phyloP scores from a whole-genome alignment of 35 echinoderm and acorn worm genomes.

The Lytechinus pictus region DNA sequence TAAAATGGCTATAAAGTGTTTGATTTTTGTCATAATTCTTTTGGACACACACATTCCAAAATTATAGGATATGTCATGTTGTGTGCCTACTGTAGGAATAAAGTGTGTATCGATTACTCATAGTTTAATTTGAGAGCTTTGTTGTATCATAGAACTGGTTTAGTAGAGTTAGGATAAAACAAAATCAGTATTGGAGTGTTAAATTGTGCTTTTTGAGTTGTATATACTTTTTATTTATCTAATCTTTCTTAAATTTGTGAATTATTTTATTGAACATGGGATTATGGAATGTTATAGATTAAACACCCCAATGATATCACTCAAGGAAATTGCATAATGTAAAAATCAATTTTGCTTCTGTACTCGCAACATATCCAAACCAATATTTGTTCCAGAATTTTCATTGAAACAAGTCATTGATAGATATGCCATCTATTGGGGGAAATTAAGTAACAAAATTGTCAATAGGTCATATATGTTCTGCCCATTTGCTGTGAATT shows the following conservation, averaged over 20 bases:
- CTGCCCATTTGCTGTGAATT: too few relatives aligned
- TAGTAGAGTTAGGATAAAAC: background rate
- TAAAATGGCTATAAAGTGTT: background rate
- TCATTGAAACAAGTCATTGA: too few relatives aligned
- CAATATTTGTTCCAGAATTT: too few relatives aligned
- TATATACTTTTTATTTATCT: conserved; percentile 14
- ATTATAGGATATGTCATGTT: background rate
- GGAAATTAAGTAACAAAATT: too few relatives aligned
- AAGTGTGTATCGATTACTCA: background rate
- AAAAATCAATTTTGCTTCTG: too few relatives aligned
- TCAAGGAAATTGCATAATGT: too few relatives aligned
- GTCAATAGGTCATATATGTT: too few relatives aligned
- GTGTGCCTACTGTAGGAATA: background rate
- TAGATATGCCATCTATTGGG: too few relatives aligned
- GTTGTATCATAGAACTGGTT: background rate
- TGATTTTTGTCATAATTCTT: background rate
- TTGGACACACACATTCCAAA: background rate
- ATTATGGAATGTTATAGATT: too few relatives aligned
- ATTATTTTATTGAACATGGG: background rate
- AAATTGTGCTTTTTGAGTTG: background rate
- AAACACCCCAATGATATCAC: too few relatives aligned
- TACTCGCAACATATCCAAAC: too few relatives aligned
- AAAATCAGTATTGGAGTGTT: background rate
- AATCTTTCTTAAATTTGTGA: background rate
- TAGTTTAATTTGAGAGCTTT: background rate